Base-by-base conservation (phyloP, 2,113 vertebrate species). In the Brachionichthys hirsutus region DNA sequence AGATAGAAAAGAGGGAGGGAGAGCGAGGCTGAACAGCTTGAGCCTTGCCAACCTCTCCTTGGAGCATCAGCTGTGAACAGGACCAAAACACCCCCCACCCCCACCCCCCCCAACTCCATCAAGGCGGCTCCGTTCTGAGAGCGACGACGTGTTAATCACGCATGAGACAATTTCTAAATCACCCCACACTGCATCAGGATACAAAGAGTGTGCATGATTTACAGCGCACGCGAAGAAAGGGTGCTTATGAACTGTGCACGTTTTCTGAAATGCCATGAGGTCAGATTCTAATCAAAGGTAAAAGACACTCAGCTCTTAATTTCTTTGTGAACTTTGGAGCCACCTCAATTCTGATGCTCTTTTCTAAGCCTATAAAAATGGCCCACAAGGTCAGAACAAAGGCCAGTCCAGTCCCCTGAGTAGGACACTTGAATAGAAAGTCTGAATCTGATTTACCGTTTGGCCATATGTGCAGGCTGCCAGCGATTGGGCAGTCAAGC, bases 371-470 rank as follows among this genome's bases (percentile, higher is more conserved):
- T 82, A 85, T 85, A 77, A 84, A 85, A 85, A 87, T n/a, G 81
- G 81, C 78, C 74, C 76, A 67, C 80, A 79, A 86, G 85, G 83
- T 87, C 85, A 83, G 62, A 69, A 82, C 75, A 86, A 86, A 87
- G 84, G 87, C 81, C 79, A 78, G 77, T 35, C 41, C 62, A 73
- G 80, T 86, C 83, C 76, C 83, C 62, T n/a, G 78, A 85, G 83
- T 78, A 13, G 77, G 72, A 22, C 80, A 85, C 85, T 83, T 86
- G 78, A 87, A 87, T 82, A 80, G 82, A 83, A 89, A 86, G 74
- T 85, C 87, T 85, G 85, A 85, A 87, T 87, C 82, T 82, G 85
- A 89, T 89, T 89, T 87, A 81, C 78, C 77, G 66, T 85, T 81
- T 66, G 83, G 67, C 83, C 80, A 85, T 73, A 87, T 87, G 83